These are phyloP conservation scores for Cosmia trapezina DNA, from an alignment of 2,888 invertebrate species.

Conservation along the genomic window DNA sequence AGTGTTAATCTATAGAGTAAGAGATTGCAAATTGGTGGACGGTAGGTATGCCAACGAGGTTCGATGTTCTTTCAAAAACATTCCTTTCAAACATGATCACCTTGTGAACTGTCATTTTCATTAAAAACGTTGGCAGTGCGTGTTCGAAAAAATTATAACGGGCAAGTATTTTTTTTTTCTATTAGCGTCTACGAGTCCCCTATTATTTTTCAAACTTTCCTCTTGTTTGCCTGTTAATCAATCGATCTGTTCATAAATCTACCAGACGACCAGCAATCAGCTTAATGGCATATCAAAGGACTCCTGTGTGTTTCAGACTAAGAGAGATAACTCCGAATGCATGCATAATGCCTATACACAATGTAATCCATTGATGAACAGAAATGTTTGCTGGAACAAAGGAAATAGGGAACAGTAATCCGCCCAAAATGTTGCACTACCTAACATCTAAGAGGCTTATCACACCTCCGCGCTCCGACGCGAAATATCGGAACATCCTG, in stretches of 20 bases:
- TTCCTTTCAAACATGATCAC: too few species aligned
- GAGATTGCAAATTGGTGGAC: too few species aligned
- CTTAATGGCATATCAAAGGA: neutral
- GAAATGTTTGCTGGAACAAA: neutral
- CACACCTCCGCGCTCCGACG: too few species aligned
- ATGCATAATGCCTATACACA: too few species aligned
- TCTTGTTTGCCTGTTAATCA: neutral
- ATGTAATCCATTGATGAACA: neutral
- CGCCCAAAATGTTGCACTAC: neutral
- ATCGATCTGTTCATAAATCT: neutral
- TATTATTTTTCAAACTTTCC: neutral
- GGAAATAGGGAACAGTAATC: too few species aligned
- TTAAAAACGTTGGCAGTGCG: neutral
- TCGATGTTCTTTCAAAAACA: too few species aligned
- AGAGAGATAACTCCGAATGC: too few species aligned
- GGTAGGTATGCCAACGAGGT: too few species aligned
- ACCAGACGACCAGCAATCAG: neutral
- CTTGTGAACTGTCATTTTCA: neutral
- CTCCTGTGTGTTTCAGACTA: neutral
- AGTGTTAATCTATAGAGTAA: too few species aligned
- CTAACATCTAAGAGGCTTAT: neutral
- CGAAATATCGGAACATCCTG: too few species aligned
- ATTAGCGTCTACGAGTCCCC: too few species aligned
- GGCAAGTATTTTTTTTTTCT: too few species aligned
- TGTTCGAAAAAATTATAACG: neutral